Evolutionary conservation across 1,140 invertebrate species (phyloP).

Genomic region (Dufourea novaeangliae): DNA sequence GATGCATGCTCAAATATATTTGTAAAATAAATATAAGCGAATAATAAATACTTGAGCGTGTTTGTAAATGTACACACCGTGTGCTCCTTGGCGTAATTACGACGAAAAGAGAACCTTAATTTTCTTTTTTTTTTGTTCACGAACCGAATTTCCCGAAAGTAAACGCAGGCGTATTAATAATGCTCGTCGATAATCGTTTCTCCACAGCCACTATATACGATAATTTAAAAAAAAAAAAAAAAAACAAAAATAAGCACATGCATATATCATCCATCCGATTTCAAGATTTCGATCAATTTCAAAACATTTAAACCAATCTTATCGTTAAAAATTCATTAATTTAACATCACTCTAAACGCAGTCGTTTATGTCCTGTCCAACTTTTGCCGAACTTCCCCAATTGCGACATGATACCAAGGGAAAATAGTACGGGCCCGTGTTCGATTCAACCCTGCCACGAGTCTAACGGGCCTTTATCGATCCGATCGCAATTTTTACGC

Average conservation of each 20-base stretch:
- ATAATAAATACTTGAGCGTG: constrained; percentile 65
- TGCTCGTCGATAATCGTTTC: constrained; percentile 30
- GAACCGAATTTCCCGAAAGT: constrained; percentile 33
- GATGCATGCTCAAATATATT: constrained; percentile 17
- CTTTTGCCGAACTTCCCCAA: constrained; percentile 33
- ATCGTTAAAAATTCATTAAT: constrained; percentile 19
- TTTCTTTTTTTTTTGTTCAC: too few species aligned
- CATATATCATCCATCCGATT: constrained; percentile 24
- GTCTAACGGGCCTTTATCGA: too few species aligned
- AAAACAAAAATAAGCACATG: constrained; percentile 9
- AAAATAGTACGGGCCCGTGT: not conserved
- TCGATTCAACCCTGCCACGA: too few species aligned
- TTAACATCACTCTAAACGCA: constrained; percentile 43
- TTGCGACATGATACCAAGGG: constrained; percentile 32
- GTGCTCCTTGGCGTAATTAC: not conserved
- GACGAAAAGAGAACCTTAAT: not conserved
- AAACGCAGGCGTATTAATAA: constrained; percentile 39
- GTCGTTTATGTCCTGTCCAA: not conserved
- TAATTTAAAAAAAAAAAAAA: constrained; percentile 38
- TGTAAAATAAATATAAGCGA: constrained; percentile 62
- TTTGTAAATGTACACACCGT: constrained; percentile 19
- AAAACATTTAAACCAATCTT: not conserved
- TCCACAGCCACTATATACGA: constrained; percentile 58
- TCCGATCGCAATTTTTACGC: not conserved
- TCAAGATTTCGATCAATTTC: constrained; percentile 36